Evolutionary conservation across 64 coral and sea anemone genomes (phyloP), one percentile per base, ranked within the genome.

Genomic region (Porites australiensis): DNA sequence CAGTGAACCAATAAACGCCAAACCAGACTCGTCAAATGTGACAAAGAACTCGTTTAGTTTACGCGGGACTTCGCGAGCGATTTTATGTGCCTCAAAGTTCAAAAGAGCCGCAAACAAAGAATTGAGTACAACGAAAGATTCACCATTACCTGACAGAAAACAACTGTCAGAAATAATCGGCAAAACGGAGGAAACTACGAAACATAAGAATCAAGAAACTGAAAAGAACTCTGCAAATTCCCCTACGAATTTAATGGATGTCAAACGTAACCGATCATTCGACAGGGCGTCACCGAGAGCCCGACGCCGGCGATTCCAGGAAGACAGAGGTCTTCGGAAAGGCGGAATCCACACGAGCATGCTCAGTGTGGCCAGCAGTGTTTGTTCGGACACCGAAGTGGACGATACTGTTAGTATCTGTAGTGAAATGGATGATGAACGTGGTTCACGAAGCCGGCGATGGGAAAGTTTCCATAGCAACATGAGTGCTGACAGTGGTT

Each of bases 401-500:
- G 93, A 98, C 27, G 95, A 98, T 50, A 91, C 52, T 16, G 73
- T 77, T 48, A 94, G 89, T 63, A 74, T 79, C 13, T 74, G 65
- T 64, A 90, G 92, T 50, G 88, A 94, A 46, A 12, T 66, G 12
- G 95, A 83, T 46, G 57, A 77, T 5, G 49, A 82, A 44, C 16
- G 64, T 23, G 69, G 59, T 60, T 52, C 86, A 59, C 46, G 87
- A 58, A 70, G 77, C 12, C 23, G 69, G 48, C 92, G 95, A 80
- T 98, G 95, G 95, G 95, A 98, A 3, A 98, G 96, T 90, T 98
- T 98, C 82, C 91, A 98, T 90, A 98, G 96, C 86, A 95, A 93
- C 88, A 53, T 91, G 62, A 98, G 96, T 73, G 91, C 90, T 88
- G 96, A 98, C 86, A 98, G 96, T 75, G 96, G 96, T 21, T 98